phyloP scores from a whole-genome alignment of 2,113 vertebrate genomes.

The Laterallus jamaicensis region DNA sequence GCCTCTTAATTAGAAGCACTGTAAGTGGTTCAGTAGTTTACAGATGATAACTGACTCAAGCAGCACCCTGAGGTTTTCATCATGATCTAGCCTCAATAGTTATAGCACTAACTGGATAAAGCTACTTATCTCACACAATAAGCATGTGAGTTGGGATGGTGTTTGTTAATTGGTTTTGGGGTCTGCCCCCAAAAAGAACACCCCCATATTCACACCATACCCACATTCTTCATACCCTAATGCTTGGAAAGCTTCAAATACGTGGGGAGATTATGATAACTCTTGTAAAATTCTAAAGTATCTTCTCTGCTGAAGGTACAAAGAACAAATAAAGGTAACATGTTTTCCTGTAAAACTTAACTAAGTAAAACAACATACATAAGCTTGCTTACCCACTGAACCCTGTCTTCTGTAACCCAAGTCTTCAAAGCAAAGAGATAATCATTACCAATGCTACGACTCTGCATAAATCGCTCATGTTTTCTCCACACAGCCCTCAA shows the following conservation, averaged over 20 bases:
- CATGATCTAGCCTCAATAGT: not conserved
- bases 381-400: not conserved
- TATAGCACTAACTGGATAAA: not conserved
- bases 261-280: accelerated
- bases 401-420: not conserved
- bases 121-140: not conserved
- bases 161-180: not conserved
- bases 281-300: not conserved
- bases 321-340: not conserved
- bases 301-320: not conserved
- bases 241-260: not conserved
- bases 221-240: not conserved
- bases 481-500: not conserved
- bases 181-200: not conserved
- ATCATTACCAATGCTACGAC: not conserved
- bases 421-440: not conserved
- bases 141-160: not conserved
- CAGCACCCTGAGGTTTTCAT: not conserved
- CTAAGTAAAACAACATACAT: not conserved
- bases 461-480: not conserved
- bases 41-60: not conserved
- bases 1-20: not conserved
- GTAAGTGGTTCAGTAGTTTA: not conserved
- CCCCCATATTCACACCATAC: not conserved
- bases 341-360: not conserved